phyloP scores from a whole-genome alignment of 2,797 vertebrate genomes.

The Spinibarbus caldwelli region DNA sequence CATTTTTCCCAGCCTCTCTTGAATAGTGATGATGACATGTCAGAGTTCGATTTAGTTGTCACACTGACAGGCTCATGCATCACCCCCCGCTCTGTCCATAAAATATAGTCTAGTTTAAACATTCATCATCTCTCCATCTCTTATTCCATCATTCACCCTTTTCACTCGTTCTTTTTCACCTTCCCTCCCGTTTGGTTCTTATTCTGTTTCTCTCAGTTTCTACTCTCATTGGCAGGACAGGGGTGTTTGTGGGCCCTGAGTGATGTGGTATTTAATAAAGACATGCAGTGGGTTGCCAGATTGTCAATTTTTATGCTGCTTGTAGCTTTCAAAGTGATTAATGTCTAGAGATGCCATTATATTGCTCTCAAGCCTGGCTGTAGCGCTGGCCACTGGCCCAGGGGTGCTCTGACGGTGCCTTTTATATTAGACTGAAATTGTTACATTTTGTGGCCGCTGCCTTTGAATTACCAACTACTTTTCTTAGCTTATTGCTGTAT shows the following conservation, averaged over 20 bases:
- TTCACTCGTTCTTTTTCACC: not conserved
- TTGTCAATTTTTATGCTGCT: conserved; percentile 73
- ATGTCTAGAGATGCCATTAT: conserved; percentile 72
- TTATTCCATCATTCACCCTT: conserved; percentile 39
- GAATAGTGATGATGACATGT: conserved; percentile 35
- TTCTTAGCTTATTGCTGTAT: conserved; percentile 46
- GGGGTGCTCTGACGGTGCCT: conserved; percentile 58
- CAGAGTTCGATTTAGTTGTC: conserved; percentile 37
- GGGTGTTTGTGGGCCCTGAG: conserved; percentile 46
- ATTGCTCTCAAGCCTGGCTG: conserved; percentile 66
- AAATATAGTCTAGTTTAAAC: conserved; percentile 40
- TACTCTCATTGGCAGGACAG: conserved; percentile 22
- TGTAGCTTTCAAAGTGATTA: conserved; percentile 76
- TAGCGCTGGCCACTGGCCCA: conserved; percentile 61
- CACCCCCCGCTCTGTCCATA: conserved; percentile 27
- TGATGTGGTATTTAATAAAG: conserved; percentile 76
- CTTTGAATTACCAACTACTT: conserved; percentile 61
- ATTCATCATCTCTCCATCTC: conserved; percentile 53
- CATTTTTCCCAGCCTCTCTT: conserved; percentile 26
- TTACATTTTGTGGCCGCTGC: conserved; percentile 53
- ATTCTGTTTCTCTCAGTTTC: not conserved
- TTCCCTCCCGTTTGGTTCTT: conserved; percentile 7
- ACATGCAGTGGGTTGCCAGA: conserved; percentile 68
- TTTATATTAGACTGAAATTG: conserved; percentile 64
- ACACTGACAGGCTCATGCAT: conserved; percentile 31